Base-by-base conservation (phyloP, 2,797 vertebrate genomes). In the Lepidocolaptes lacrymiger region DNA sequence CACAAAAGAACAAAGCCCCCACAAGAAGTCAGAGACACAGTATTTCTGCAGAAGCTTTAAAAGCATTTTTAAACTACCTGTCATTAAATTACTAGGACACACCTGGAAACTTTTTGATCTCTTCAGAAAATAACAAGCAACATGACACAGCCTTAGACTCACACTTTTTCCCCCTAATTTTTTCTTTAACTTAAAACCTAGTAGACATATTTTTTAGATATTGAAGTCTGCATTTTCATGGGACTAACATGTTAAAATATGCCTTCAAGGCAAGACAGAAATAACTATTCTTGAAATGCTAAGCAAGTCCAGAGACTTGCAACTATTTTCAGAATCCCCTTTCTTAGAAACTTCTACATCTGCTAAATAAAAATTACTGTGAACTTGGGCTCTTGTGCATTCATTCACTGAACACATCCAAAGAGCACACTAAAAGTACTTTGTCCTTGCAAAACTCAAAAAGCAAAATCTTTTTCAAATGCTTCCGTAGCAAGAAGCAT, bases 321-420 rank as follows among this genome's bases (percentile, higher is more conserved):
- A 69, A 55, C 88, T 96, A 75, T 95, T 93, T 94, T 88, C 88
- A 94, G 83, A 78, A 86, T 39, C 23, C 27, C 27, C n/a, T 71
- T 84, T 63, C 66, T 62, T 52, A 69, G 66, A 89, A 89, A 73
- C 51, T 62, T 88, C 43, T 64, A 69, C 69, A 83, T 77, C 73
- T 86, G 93, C 88, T 88, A 81, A 90, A 90, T 23, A 68, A 90
- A 94, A 95, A 75, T 67, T 91, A 66, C 85, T 41, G 30, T 46
- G 44, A 88, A 84, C 78, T 81, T 32, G 15, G 37, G 68, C 61
- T 93, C 56, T 68, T 46, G 9, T 9, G n/a, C 56, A 7, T 61
- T 77, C 62, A 92, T 49, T 88, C 69, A 75, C 61, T 41, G 46
- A 90, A 56, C 54, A 46, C 58, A 84, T 46, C 54, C 1, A 1